These are phyloP conservation scores for Poecile atricapillus DNA, from an alignment of 2,113 vertebrate species.

Conservation along the genomic window DNA sequence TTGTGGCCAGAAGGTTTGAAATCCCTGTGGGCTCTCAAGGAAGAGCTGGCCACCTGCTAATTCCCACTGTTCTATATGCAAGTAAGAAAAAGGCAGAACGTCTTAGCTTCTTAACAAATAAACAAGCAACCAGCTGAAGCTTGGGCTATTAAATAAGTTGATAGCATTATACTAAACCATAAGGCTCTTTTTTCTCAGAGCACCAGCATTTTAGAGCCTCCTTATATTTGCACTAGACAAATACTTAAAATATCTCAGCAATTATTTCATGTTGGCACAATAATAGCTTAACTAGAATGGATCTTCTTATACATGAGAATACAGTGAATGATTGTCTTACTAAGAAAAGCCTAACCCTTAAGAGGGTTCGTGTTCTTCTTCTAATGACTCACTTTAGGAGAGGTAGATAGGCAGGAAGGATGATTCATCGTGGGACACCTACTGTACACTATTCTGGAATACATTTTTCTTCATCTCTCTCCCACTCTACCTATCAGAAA, in stretches of 20 bases:
- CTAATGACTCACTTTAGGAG: conserved; percentile 65
- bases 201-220: not conserved
- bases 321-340: conserved; percentile 31
- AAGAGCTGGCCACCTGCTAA: not conserved
- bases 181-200: not conserved
- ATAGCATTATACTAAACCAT: not conserved
- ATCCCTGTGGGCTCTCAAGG: not conserved
- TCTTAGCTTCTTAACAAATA: not conserved
- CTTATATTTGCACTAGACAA: conserved; percentile 50
- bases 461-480: conserved; percentile 54
- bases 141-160: not conserved
- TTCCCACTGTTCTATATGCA: not conserved
- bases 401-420: conserved; percentile 61
- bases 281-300: conserved; percentile 34
- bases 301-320: conserved; percentile 27
- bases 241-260: conserved; percentile 40
- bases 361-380: conserved; percentile 45
- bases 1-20: not conserved
- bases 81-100: not conserved
- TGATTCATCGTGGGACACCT: conserved; percentile 60
- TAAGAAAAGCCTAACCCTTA: conserved; percentile 59
- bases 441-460: conserved; percentile 64
- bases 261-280: conserved; percentile 53
- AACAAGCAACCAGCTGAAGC: not conserved
- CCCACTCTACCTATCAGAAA: conserved; percentile 59